Evolutionary conservation across 1,140 invertebrate species (phyloP), one percentile per base, ranked within the genome.

Genomic region (Atopsyche davidsoni): DNA sequence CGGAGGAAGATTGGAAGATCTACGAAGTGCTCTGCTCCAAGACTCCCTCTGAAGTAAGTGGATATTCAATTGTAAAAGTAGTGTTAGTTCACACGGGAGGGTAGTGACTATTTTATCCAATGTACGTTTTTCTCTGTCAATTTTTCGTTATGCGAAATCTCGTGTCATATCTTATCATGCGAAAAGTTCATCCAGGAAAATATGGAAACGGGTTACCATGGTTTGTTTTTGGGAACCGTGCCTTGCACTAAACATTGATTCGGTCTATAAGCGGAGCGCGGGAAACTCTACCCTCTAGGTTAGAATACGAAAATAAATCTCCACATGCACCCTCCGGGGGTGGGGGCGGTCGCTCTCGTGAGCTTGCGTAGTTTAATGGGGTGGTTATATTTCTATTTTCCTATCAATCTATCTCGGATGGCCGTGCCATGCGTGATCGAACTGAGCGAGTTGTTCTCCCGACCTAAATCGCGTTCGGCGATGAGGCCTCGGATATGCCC

Each of bases 1-100:
- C 67, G 17, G 64, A 75, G 16, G 81, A 83, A 59, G 82, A 86
- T 64, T 81, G 82, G 73, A 76, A 75, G 60, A 75, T 84, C 39
- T 85, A 79, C 61, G 78, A 85, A 66, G 69, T 77, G 0, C 64
- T 84, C 36, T 76, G 77, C 54, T 69, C 58, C 13, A 73, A 70
- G 68, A 70, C 54, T 51, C 64, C 62, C 16, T 63, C 61, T 7
- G 69, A 72, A 57, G 73, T 75, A 57, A 62, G 58, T 59, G 44
- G 31, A 28, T 28, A 28, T n/a, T n/a, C n/a, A n/a, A n/a, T n/a
- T n/a, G n/a, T n/a, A n/a, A n/a, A n/a, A n/a, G n/a, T n/a, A n/a
- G n/a, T n/a, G n/a, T n/a, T n/a, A n/a, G n/a, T n/a, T n/a, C n/a
- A n/a, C n/a, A n/a, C n/a, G n/a, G n/a, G n/a, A n/a, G n/a, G n/a